Evolutionary conservation across 2,888 invertebrate species (phyloP).

Genomic region (Parascotia fuliginaria): DNA sequence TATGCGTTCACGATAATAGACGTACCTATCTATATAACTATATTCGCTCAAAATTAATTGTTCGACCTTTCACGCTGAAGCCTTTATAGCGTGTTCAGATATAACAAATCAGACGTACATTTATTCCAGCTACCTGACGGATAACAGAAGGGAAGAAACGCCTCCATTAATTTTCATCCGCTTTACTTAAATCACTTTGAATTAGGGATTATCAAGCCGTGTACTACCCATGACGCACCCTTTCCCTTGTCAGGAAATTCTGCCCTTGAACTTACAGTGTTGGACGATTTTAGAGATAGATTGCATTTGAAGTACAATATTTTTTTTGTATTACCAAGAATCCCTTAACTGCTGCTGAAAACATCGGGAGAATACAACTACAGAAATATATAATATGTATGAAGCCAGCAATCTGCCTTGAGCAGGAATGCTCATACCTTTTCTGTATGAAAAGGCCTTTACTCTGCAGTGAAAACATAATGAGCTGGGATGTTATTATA

Average conservation of each 20-base stretch:
- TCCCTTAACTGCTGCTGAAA: too few species aligned
- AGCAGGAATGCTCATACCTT: too few species aligned
- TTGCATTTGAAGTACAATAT: constrained; percentile 24
- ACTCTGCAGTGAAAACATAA: too few species aligned
- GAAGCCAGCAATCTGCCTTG: too few species aligned
- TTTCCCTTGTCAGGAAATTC: constrained; percentile 31
- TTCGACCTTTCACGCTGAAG: constrained; percentile 38
- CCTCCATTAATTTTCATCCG: constrained; percentile 66
- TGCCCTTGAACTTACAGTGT: constrained; percentile 11
- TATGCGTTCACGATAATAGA: too few species aligned
- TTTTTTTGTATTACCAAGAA: too few species aligned
- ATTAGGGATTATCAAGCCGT: constrained; percentile 56
- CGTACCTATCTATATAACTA: too few species aligned
- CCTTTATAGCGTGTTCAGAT: constrained; percentile 55
- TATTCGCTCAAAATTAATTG: constrained; percentile 46
- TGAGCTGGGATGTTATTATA: too few species aligned
- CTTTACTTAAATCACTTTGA: constrained; percentile 57
- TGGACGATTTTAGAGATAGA: constrained; percentile 6
- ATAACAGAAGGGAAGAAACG: constrained; percentile 38
- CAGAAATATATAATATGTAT: constrained; percentile 10
- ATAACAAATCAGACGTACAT: constrained; percentile 59
- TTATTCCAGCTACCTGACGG: constrained; percentile 42
- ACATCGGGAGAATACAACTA: not conserved
- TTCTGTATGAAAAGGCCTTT: too few species aligned
- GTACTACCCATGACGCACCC: constrained; percentile 43